Base-by-base conservation (phyloP, 1,140 invertebrate genomes). In the Octopus bimaculoides region DNA sequence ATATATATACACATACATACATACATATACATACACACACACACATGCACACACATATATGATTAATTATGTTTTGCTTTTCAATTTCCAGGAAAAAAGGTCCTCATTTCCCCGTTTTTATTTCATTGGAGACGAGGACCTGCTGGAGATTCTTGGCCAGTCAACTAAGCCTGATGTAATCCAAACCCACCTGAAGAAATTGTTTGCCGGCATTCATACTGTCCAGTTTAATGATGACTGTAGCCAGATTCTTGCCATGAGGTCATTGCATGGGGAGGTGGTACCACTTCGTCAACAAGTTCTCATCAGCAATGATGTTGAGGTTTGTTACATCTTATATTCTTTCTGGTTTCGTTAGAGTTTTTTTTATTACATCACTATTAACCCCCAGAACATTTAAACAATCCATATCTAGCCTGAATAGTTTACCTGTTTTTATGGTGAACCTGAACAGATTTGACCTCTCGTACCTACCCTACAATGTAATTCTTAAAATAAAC, bases 111-210 rank as follows among this genome's bases (percentile, higher is more conserved):
- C 98, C 5, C 92, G 98, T 84, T 95, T 99, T 84, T 98, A 98
- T 87, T 99, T 99, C 87, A 92, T 99, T 82, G 97, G 96, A 83
- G 97, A 99, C 88, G 97, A 99, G 87, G 97, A 99, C 91, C 91
- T 99, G 61, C 90, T 99, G 54, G 97, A 99, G 91, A 93, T 99
- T 77, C 91, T 98, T 0, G 96, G 96, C 0, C 96, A 97, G 89
- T 88, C 92, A 0, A 96, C 94, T 0, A 96, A 96, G 85, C 94
- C 94, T 77, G 93, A 93, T 77, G 94, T 98, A 0, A 94, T 99
- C 86, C 96, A 98, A 89, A 92, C 94, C 0, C 97, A 99, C 90
- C 91, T 99, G 83, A 97, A 97, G 85, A 99, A 99, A 91, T 90
- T 99, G 17, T 99, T 98, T 90, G 94, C 96, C 79, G 98, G 98